A percentile compares a stretch with the other conserved stretches of the same genome.
Conservation (phyloP, 2,113 vertebrate species). For the Synchiropus splendidus region DNA sequence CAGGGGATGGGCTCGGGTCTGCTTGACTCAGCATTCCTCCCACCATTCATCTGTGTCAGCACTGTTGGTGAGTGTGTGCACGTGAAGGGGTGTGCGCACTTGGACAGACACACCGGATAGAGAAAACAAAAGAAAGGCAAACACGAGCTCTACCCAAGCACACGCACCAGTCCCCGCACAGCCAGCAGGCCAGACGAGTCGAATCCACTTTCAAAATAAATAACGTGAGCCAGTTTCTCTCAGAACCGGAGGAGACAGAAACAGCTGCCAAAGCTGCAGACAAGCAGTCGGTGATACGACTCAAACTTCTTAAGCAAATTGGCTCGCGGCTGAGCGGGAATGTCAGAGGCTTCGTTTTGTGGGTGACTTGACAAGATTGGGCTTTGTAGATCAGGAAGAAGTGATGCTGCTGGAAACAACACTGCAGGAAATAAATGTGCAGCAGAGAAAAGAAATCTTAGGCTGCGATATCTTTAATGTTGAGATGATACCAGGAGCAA, state of each 20-base stretch:
- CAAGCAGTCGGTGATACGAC: no score
- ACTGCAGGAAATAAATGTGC: no score
- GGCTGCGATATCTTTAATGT: no score
- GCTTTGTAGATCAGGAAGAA: no score
- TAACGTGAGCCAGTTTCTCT: no score
- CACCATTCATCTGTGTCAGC: constrained; percentile 53
- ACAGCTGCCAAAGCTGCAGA: no score
- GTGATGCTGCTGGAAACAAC: no score
- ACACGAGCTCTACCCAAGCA: constrained; percentile 6
- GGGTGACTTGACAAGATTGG: no score
- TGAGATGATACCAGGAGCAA: no score
- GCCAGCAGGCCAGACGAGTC: constrained; percentile 6
- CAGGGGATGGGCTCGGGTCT: constrained; percentile 30
- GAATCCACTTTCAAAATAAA: no score
- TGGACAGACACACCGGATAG: constrained; percentile 18
- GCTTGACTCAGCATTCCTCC: constrained; percentile 66
- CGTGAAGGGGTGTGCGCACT: constrained; percentile 12
- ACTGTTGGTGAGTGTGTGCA: constrained; percentile 14
- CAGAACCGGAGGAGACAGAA: no score
- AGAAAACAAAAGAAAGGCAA: constrained; percentile 28
- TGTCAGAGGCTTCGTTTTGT: background rate
- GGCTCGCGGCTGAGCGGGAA: background rate
- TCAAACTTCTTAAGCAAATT: background rate
- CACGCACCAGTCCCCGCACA: background rate
- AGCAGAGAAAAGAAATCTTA: no score